phyloP scores from a whole-genome alignment of 2,113 vertebrate species.

The Phocoena sinus region DNA sequence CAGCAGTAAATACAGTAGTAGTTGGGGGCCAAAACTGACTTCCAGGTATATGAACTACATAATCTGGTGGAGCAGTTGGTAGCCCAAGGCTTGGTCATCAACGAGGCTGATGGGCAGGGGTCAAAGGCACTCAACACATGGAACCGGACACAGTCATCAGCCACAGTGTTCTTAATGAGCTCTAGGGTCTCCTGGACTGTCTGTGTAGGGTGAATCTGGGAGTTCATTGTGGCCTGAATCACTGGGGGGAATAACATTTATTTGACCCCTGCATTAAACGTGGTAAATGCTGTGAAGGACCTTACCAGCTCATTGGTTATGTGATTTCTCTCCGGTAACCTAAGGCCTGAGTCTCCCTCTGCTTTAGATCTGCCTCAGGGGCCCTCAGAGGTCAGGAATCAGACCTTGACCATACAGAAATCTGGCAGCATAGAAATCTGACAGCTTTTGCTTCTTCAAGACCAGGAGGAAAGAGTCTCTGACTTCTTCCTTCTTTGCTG shows the following conservation, averaged over 20 bases:
- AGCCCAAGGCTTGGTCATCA: neutral
- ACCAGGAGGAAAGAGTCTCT: neutral
- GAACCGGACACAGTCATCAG: neutral
- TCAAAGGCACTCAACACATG: neutral
- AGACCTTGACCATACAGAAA: neutral
- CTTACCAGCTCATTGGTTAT: conserved; percentile 86
- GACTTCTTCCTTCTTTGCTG: neutral
- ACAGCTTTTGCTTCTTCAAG: neutral
- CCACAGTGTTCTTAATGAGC: neutral
- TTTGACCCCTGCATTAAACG: conserved; percentile 92
- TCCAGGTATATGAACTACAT: neutral
- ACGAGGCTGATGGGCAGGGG: neutral
- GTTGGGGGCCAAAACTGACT: conserved; percentile 71
- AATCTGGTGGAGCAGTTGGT: neutral
- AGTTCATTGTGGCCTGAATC: conserved; percentile 86
- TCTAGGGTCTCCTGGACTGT: conserved; percentile 80
- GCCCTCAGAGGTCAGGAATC: neutral
- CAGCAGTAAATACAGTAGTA: conserved; percentile 70
- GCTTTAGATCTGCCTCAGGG: neutral
- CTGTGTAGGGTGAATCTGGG: conserved; percentile 90
- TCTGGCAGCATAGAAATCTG: no score
- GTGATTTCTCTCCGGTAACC: conserved; percentile 83
- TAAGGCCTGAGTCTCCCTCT: conserved; percentile 45
- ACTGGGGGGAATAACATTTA: conserved; percentile 85
- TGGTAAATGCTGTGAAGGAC: conserved; percentile 90